Evolutionary conservation across 2,797 vertebrate species (phyloP).

Genomic region (Varecia variegata): DNA sequence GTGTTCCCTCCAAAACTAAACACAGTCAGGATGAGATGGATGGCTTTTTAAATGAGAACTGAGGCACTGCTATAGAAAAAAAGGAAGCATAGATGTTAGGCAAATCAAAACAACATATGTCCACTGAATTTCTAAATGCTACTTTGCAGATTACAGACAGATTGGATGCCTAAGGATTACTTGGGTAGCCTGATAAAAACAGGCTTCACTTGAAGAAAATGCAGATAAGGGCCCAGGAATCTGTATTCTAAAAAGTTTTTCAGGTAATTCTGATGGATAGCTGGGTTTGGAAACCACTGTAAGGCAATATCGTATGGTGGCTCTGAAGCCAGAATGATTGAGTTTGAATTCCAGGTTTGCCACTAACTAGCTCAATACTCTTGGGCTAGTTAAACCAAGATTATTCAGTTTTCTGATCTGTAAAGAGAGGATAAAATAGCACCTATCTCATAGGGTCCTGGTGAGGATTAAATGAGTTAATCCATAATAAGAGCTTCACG

Average conservation of each 20-base stretch:
- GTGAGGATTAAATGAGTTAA: background rate
- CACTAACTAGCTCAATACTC: background rate
- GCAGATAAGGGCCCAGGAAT: background rate
- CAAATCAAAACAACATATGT: background rate
- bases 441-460: background rate
- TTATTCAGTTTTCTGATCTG: background rate
- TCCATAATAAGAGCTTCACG: background rate
- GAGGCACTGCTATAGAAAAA: background rate
- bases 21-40: background rate
- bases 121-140: background rate
- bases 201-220: background rate
- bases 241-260: background rate
- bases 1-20: background rate
- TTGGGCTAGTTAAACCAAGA: background rate
- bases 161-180: background rate
- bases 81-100: background rate
- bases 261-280: background rate
- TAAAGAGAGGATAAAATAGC: background rate
- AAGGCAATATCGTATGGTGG: fast-evolving
- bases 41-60: background rate
- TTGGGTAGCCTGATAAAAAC: background rate
- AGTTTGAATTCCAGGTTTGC: background rate
- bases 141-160: background rate
- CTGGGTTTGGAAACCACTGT: background rate
- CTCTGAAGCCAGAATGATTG: background rate